Base-by-base conservation (phyloP, 2,113 vertebrate genomes). In the Otocyon megalotis region DNA sequence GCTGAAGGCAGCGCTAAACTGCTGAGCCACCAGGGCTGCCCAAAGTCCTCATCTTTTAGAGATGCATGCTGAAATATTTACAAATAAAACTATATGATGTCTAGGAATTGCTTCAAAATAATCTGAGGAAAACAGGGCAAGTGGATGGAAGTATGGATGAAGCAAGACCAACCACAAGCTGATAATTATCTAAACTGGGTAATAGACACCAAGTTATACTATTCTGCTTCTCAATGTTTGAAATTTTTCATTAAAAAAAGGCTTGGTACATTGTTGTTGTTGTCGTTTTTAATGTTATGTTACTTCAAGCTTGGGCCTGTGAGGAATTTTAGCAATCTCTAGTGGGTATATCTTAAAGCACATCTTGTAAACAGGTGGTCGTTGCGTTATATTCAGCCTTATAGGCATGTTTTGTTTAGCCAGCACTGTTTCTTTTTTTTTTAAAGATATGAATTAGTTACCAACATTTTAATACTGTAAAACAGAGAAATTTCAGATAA, bases 261-360 rank as follows among this genome's bases (percentile, higher is more conserved):
- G 5, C 13, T 69, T 84, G 58, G 56, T 5, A 7, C 9, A 0
- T 19, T 79, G 50, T 71, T 54, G 15, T 30, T 62, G 8, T 22
- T 60, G 48, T 72, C 58, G 11, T 82, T 65, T 58, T 19, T 48
- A 62, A 56, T 28, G 11, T 48, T 71, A 30, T 53, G 1, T 54
- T 88, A 77, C 79, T 85, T 95, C 35, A 58, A 80, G 62, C 48
- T 54, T 85, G 14, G 30, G 10, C 13, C 50, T 80, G 5, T 56
- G 24, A 97, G 56, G 48, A 63, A 80, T 92, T 95, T 83, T 43
- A 79, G 28, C 28, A 63, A 65, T 86, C 62, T 95, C 56, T 79
- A 92, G 20, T 56, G 26, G 11, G n/a, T 79, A 17, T 62, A 3
- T 85, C 43, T 72, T 89, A 71, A 90, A 96, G 58, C 74, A 87